These are phyloP conservation scores for Notospermus geniculatus DNA, from an alignment of 1,140 invertebrate species.

Conservation along the genomic window DNA sequence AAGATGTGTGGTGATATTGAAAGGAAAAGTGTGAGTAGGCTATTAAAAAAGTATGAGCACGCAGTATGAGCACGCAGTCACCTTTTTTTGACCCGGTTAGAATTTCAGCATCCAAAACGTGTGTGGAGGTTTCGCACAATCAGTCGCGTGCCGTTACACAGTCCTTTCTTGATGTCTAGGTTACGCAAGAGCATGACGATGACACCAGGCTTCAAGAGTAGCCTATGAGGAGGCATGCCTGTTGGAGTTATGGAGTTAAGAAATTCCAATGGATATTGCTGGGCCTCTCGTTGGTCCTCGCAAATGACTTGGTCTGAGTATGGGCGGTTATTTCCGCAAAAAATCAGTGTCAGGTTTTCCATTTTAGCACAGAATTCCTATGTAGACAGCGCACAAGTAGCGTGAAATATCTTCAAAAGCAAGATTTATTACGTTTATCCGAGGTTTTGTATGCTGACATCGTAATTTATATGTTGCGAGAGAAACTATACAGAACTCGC, in stretches of 20 bases:
- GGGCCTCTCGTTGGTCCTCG: background rate
- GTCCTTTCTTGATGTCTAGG: slow-evolving; percentile 28
- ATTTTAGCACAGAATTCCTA: too few relatives aligned
- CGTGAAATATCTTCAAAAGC: too few relatives aligned
- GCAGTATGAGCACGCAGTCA: slow-evolving; percentile 27
- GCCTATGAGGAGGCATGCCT: slow-evolving; percentile 50
- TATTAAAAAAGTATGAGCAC: too few relatives aligned
- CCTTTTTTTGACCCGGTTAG: slow-evolving; percentile 16
- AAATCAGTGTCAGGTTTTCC: too few relatives aligned
- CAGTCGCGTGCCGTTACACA: slow-evolving; percentile 54
- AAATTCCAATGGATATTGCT: slow-evolving; percentile 46
- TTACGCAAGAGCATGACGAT: slow-evolving; percentile 54
- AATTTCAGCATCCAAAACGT: slow-evolving; percentile 28
- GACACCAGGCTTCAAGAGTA: slow-evolving; percentile 46
- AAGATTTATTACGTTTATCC: too few relatives aligned
- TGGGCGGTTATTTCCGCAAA: too few relatives aligned
- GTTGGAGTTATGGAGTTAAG: slow-evolving; percentile 43
- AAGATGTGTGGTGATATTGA: too few relatives aligned
- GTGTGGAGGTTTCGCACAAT: slow-evolving; percentile 27
- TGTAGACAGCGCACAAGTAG: too few relatives aligned
- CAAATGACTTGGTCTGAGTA: background rate
- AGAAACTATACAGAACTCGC: too few relatives aligned
- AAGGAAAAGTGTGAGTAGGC: too few relatives aligned
- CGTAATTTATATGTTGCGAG: too few relatives aligned
- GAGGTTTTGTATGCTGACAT: too few relatives aligned